Conservation (phyloP, 1,140 invertebrate species). For the Rhysida immarginata region DNA sequence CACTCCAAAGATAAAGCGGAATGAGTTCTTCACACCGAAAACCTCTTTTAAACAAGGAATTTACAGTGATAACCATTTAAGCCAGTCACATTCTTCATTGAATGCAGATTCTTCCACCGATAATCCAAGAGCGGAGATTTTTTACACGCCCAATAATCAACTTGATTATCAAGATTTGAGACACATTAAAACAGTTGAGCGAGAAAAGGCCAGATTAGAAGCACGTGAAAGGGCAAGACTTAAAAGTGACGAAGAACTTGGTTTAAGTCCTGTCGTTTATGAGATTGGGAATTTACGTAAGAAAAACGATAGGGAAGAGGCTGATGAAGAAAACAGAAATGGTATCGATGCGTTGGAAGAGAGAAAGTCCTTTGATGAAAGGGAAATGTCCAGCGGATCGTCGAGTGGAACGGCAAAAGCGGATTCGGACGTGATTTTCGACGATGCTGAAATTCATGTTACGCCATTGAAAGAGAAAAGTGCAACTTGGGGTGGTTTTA, state of each 20-base stretch:
- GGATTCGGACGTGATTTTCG: too few species aligned
- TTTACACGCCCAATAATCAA: slow-evolving; percentile 24
- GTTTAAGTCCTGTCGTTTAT: slow-evolving; percentile 52
- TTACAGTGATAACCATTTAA: not conserved
- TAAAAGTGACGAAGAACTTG: slow-evolving; percentile 52
- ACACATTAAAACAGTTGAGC: slow-evolving; percentile 38
- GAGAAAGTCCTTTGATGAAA: too few species aligned
- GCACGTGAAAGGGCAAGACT: slow-evolving; percentile 48
- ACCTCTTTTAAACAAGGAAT: slow-evolving; percentile 3
- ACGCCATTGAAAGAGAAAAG: not conserved
- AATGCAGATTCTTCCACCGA: not conserved
- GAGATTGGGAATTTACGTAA: slow-evolving; percentile 34
- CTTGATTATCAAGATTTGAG: slow-evolving; percentile 18
- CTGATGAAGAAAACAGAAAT: too few species aligned
- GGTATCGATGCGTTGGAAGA: too few species aligned
- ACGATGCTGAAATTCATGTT: not conserved
- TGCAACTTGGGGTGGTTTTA: slow-evolving; percentile 10
- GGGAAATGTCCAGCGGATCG: too few species aligned
- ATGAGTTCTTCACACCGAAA: slow-evolving; percentile 1
- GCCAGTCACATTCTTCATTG: not conserved
- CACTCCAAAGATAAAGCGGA: not conserved
- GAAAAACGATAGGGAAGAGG: slow-evolving; percentile 16
- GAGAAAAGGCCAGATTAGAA: slow-evolving; percentile 40
- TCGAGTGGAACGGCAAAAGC: too few species aligned
- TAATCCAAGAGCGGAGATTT: slow-evolving; percentile 21